Conservation (phyloP, 1,140 invertebrate species). For the Potamilus streckersoni region DNA sequence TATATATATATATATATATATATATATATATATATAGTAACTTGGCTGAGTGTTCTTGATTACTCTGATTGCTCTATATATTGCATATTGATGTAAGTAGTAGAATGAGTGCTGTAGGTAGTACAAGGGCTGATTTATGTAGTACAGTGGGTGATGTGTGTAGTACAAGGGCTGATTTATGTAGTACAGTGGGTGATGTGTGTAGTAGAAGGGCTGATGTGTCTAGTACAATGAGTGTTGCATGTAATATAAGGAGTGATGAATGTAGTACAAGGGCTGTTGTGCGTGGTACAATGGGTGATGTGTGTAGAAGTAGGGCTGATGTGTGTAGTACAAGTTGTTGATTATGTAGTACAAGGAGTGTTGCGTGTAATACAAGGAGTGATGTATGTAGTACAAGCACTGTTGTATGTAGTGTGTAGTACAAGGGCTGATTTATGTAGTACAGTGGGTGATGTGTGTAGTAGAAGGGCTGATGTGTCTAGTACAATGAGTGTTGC, state of each 20-base stretch:
- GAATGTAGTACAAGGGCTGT: neutral
- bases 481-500: no score
- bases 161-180: neutral
- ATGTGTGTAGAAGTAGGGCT: neutral
- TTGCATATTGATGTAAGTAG: neutral
- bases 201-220: neutral
- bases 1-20: no score
- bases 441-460: no score
- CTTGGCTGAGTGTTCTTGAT: no score
- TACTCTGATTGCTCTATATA: no score
- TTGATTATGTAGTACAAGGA: neutral
- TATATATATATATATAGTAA: no score
- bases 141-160: neutral
- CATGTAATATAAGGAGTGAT: conserved; percentile 2
- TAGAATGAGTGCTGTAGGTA: neutral
- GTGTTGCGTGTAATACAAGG: no score
- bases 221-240: neutral
- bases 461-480: no score
- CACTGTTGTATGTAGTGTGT: no score
- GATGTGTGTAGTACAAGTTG: neutral
- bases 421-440: no score
- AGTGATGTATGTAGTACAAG: no score
- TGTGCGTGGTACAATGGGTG: neutral
- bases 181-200: neutral
- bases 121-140: neutral